Base-by-base conservation (phyloP, 2,113 vertebrate species). In the Columba livia region DNA sequence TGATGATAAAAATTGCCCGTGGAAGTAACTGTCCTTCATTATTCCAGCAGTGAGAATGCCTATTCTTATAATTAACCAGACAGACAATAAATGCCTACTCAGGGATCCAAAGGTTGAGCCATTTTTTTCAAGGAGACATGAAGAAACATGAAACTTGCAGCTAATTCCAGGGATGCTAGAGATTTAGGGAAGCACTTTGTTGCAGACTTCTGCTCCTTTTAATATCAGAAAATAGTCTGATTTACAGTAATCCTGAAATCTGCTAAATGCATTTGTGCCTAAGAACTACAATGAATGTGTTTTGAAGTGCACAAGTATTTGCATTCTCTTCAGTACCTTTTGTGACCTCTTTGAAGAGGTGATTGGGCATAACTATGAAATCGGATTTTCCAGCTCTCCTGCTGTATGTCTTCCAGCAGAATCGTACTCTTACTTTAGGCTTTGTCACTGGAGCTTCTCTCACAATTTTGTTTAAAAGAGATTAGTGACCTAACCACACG, bases 231-330 rank as follows among this genome's bases (percentile, higher is more conserved):
- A 65, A 23, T 29, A 79, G n/a, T 54, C 20, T 91, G 50, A 42
- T 0, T 92, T 80, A 28, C 0, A 0, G 16, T 82, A 73, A 72
- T 69, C 62, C 61, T 86, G 62, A 92, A 60, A 72, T 79, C 82
- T 90, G 42, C 67, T 77, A 75, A 93, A 94, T 91, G 85, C 56
- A 26, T 89, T 93, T 93, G 88, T 93, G 85, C 72, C 42, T 40
- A 36, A 57, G 65, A 92, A 44, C 38, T 74, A 11, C 58, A 78
- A 69, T 15, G 48, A 38, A 5, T 65, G 10, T 56, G 50, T 70
- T 94, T 72, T 29, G 42, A 82, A 79, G 29, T 77, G 56, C 56
- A 42, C 64, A 73, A 78, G 11, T 89, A 60, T 75, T 88, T 93
- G 38, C 24, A 7, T 82, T 93, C 47, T 51, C 32, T 61, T 77